Percentiles rank a stretch among this genome's conserved stretches.
Conservation (phyloP, 2,797 vertebrate species). For the Smutsia temminckii region DNA sequence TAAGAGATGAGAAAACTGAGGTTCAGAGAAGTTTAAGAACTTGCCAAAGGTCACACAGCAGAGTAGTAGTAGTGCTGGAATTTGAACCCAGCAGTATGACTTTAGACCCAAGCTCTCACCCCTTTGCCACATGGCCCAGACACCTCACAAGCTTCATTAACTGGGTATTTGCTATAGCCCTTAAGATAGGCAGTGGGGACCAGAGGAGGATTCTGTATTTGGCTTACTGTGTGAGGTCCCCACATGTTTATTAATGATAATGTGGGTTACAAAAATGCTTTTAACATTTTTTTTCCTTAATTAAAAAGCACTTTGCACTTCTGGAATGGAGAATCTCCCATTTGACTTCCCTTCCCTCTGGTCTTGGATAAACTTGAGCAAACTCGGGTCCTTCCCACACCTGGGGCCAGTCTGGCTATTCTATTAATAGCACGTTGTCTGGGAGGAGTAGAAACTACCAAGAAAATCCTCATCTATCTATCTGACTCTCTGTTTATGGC, state of each 20-base stretch:
- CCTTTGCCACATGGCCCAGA: background rate
- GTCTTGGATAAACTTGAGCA: background rate
- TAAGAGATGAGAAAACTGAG: slow-evolving; percentile 40
- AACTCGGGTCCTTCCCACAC: slow-evolving; percentile 23
- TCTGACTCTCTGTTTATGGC: slow-evolving; percentile 38
- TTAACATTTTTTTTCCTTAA: background rate
- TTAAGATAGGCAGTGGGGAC: background rate
- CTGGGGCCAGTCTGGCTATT: background rate
- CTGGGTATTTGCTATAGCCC: background rate
- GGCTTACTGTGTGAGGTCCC: background rate
- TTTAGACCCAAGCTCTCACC: background rate
- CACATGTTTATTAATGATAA: background rate
- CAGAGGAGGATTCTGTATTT: background rate
- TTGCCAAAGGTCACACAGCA: background rate
- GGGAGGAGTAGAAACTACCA: slow-evolving; percentile 29
- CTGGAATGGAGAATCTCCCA: background rate
- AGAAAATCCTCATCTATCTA: slow-evolving; percentile 57
- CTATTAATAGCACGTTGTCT: slow-evolving; percentile 56
- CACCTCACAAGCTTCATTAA: background rate
- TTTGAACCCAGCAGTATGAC: background rate
- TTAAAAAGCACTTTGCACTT: slow-evolving; percentile 2
- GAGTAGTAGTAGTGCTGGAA: background rate
- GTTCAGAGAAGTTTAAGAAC: background rate
- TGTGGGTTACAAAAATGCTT: background rate
- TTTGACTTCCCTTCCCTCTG: background rate